Evolutionary conservation across 2,797 vertebrate genomes (phyloP).

Genomic region (Thalassophryne amazonica): DNA sequence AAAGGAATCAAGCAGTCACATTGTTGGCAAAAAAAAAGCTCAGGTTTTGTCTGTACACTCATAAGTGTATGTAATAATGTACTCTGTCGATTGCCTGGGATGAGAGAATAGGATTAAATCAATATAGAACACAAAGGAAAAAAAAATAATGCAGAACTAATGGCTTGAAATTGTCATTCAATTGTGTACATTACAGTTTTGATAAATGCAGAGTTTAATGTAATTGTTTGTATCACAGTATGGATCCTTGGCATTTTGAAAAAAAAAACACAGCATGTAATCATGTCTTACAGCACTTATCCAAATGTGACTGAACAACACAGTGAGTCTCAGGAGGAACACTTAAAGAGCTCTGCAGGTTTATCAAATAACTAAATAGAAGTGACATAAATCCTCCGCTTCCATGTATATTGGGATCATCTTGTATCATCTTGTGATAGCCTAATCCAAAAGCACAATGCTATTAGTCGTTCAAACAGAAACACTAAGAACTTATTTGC

Average conservation of each 20-base stretch:
- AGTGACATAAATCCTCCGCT: too few relatives aligned
- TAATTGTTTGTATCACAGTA: background rate
- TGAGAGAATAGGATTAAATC: conserved; percentile 19
- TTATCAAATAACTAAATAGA: too few relatives aligned
- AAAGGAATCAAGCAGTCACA: conserved; percentile 25
- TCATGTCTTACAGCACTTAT: too few relatives aligned
- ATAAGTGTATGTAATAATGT: conserved; percentile 13
- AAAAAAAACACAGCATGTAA: too few relatives aligned
- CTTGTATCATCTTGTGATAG: too few relatives aligned
- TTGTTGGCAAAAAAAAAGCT: conserved; percentile 3
- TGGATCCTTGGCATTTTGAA: background rate
- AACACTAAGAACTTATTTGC: too few relatives aligned
- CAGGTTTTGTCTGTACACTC: background rate
- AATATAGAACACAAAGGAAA: too few relatives aligned
- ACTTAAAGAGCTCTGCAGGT: background rate
- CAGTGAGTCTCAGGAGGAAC: background rate
- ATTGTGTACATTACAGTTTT: background rate
- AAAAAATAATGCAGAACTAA: too few relatives aligned
- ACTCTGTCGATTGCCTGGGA: conserved; percentile 5
- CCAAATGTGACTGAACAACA: background rate
- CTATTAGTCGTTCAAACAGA: too few relatives aligned
- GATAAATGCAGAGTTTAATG: background rate
- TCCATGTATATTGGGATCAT: too few relatives aligned
- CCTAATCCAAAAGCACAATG: too few relatives aligned
- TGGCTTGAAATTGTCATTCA: conserved; percentile 9